Conservation (phyloP, 2,113 vertebrate genomes). For the Haemorhous mexicanus region DNA sequence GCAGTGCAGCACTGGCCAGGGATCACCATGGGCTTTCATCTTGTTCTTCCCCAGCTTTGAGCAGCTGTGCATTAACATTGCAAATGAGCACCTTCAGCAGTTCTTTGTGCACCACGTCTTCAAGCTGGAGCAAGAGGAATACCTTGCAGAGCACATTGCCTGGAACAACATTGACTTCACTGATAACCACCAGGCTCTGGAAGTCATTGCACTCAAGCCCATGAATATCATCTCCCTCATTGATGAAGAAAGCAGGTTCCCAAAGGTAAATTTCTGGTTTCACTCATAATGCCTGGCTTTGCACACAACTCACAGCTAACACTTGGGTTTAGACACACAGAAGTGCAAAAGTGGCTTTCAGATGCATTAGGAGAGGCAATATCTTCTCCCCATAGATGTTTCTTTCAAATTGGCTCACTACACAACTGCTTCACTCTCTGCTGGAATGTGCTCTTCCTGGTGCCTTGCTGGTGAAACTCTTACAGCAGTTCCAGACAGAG, state of each 20-base stretch:
- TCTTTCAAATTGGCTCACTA: background rate
- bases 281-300: background rate
- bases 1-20: background rate
- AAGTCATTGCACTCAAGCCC: constrained; percentile 83
- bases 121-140: constrained; percentile 93
- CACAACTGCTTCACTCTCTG: background rate
- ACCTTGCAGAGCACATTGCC: constrained; percentile 79
- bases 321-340: background rate
- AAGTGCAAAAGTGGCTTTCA: background rate
- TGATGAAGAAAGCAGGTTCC: constrained; percentile 95
- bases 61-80: constrained; percentile 97
- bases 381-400: background rate
- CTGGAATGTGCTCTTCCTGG: background rate
- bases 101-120: constrained; percentile 93
- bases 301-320: background rate
- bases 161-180: constrained; percentile 87
- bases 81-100: constrained; percentile 97
- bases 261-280: constrained; percentile 76
- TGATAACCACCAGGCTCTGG: constrained; percentile 84
- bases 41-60: constrained; percentile 82
- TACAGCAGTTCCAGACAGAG: background rate
- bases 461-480: background rate
- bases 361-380: background rate
- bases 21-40: background rate
- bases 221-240: constrained; percentile 92